phyloP scores from a whole-genome alignment of 2,113 vertebrate genomes.

The Apodemus speciosus region DNA sequence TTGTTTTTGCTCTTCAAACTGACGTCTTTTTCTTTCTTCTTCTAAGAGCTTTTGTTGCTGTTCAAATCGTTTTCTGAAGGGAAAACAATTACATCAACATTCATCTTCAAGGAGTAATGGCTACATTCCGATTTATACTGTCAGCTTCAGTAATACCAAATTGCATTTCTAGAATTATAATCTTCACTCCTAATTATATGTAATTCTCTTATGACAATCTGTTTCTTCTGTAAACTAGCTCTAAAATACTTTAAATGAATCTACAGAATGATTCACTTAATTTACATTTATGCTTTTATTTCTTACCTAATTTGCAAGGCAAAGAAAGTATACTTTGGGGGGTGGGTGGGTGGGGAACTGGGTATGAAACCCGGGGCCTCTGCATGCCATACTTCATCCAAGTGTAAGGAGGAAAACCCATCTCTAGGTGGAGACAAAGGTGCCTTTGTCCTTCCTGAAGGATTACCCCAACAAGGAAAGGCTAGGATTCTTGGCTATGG shows the following conservation, averaged over 20 bases:
- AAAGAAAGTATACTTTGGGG: neutral
- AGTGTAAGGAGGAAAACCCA: neutral
- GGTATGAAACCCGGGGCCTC: neutral
- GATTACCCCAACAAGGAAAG: neutral
- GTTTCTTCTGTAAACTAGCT: slow-evolving; percentile 24
- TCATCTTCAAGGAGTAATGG: neutral
- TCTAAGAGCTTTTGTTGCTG: slow-evolving; percentile 98
- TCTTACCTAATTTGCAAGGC: slow-evolving; percentile 31
- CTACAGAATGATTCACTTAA: slow-evolving; percentile 47
- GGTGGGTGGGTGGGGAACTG: too few species aligned
- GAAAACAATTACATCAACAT: slow-evolving; percentile 56
- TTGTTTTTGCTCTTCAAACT: slow-evolving; percentile 99
- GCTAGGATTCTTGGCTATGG: neutral
- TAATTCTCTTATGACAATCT: slow-evolving; percentile 37
- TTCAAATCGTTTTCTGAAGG: slow-evolving; percentile 91
- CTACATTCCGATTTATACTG: neutral
- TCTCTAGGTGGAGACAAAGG: neutral
- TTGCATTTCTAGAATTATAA: slow-evolving; percentile 37
- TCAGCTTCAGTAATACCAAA: slow-evolving; percentile 8
- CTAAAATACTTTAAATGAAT: slow-evolving; percentile 46
- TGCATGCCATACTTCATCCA: neutral
- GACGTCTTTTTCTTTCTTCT: slow-evolving; percentile 96
- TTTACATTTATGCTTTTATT: slow-evolving; percentile 1
- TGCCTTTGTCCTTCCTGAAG: neutral
- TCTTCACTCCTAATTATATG: slow-evolving; percentile 27